Conservation (phyloP, 2,888 invertebrate genomes). For the Amorpha juglandis region DNA sequence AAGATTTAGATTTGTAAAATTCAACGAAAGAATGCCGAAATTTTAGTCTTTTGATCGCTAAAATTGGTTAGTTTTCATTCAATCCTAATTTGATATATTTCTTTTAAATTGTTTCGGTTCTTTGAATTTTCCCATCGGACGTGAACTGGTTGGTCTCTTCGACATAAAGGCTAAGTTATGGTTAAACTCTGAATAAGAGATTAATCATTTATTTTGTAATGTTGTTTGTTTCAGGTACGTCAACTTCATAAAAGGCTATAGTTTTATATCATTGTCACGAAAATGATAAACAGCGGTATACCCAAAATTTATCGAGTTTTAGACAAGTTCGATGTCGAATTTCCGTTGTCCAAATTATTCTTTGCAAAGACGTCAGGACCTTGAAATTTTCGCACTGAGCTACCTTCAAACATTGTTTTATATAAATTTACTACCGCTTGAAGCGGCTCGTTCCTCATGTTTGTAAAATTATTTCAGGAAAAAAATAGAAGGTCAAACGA, state of each 20-base stretch:
- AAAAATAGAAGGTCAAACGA: conserved; percentile 65
- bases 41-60: no score
- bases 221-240: background rate
- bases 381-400: conserved; percentile 12
- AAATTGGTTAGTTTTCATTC: no score
- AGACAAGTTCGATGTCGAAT: background rate
- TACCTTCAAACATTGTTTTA: conserved; percentile 3
- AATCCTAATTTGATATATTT: no score
- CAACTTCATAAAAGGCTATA: background rate
- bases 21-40: no score
- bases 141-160: no score
- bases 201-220: background rate
- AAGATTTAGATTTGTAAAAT: no score
- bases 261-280: background rate
- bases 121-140: no score
- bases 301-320: background rate
- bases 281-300: background rate
- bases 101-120: no score
- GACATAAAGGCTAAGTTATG: no score
- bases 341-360: conserved; percentile 11
- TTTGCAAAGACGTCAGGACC: background rate
- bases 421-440: conserved; percentile 23
- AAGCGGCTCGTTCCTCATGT: conserved; percentile 25
- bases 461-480: conserved; percentile 50
- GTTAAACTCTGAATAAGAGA: background rate